phyloP scores from a whole-genome alignment of 2,797 vertebrate species.

The Acipenser ruthenus region DNA sequence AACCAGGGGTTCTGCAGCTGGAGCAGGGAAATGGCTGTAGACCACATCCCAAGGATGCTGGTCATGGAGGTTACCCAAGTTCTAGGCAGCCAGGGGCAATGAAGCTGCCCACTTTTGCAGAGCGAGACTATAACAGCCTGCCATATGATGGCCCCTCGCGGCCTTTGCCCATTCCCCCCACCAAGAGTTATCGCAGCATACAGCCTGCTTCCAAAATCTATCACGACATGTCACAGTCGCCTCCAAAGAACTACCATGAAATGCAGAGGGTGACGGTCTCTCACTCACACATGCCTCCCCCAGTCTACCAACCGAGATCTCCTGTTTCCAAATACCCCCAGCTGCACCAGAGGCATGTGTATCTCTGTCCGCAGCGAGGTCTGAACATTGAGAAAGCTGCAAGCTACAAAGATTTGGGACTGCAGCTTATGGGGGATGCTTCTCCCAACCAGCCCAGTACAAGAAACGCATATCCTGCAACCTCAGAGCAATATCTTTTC shows the following conservation, averaged over 20 bases:
- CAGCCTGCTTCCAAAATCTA: conserved; percentile 47
- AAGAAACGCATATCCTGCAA: conserved; percentile 9
- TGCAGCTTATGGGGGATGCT: conserved; percentile 38
- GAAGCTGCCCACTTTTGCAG: conserved; percentile 38
- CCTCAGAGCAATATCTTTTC: conserved; percentile 39
- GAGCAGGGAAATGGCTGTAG: conserved; percentile 32
- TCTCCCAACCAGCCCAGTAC: conserved; percentile 37
- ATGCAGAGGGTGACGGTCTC: conserved; percentile 43
- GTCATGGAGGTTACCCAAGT: conserved; percentile 33
- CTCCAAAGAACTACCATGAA: conserved; percentile 44
- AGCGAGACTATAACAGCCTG: conserved; percentile 47
- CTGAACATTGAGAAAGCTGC: conserved; percentile 43
- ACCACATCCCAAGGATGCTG: conserved; percentile 34
- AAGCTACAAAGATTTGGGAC: conserved; percentile 34
- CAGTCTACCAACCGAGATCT: conserved; percentile 54
- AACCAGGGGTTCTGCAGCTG: conserved; percentile 43
- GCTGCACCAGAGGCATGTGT: conserved; percentile 48
- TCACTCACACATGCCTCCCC: conserved; percentile 32
- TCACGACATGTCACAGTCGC: conserved; percentile 40
- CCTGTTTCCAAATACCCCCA: conserved; percentile 56
- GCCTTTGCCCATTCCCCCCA: conserved; percentile 38
- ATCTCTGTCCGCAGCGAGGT: conserved; percentile 54
- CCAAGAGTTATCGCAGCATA: conserved; percentile 43
- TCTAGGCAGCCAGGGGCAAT: conserved; percentile 30
- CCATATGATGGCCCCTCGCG: conserved; percentile 36